Evolutionary conservation across 2,113 vertebrate species (phyloP), one percentile per base, ranked within the genome.

Genomic region (Casuarius casuarius): DNA sequence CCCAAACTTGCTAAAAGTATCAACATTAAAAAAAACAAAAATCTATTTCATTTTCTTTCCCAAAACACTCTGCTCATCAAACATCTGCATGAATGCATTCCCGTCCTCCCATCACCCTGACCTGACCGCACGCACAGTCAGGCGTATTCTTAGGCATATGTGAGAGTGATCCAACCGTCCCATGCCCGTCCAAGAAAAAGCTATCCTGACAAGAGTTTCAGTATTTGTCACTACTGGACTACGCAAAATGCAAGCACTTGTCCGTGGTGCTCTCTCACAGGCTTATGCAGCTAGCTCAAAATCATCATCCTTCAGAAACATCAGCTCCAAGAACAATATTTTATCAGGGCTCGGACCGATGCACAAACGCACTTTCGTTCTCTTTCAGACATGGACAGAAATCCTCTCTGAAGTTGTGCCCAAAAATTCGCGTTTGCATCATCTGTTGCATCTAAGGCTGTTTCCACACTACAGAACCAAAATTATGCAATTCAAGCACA

Each of bases 61-160:
- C 76, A 35, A 71, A 70, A 46, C 1, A 0, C 54, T 77, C 74
- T 38, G 89, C 68, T 61, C 44, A 35, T 67, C n/a, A 91, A 54
- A 18, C 63, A 58, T 9, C 71, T 51, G 52, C 40, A 51, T 78
- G 4, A 33, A 49, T 10, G 14, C 7, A 38, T 81, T 71, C 54
- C 42, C 87, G 95, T 72, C 61, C 48, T 91, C 87, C 80, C 79
- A 9, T 31, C 33, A 7, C 42, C n/a, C 46, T 51, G 61, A 66
- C 58, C 44, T n/a, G 68, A 68, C 74, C 87, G 87, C 92, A 91
- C 19, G 87, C 92, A 91, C 19, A 84, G 56, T 87, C 95, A 97
- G 95, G 84, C 81, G 84, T 78, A 91, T 94, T 92, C 92, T 89
- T 48, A 97, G 93, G 91, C 94, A 67, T 0, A 6, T 65, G 68